Evolutionary conservation across 2,797 vertebrate species (phyloP).

Genomic region (Chelidonichthys spinosus): DNA sequence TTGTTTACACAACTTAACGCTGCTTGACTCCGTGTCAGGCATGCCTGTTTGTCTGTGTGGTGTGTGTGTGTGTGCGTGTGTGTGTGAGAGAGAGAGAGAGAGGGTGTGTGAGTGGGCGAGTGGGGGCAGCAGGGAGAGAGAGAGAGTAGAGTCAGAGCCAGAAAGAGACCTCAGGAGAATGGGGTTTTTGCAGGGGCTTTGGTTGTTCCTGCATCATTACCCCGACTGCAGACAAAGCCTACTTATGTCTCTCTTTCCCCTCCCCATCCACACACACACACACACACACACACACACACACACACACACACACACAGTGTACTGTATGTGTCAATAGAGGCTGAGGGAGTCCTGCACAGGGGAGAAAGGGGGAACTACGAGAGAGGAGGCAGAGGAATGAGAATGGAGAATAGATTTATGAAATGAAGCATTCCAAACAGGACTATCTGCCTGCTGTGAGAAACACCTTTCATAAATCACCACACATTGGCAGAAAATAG

Average conservation of each 20-base stretch:
- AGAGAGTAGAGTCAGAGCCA: slow-evolving; percentile 46
- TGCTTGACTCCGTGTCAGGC: slow-evolving; percentile 82
- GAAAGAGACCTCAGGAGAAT: slow-evolving; percentile 84
- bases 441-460: slow-evolving; percentile 95
- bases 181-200: slow-evolving; percentile 84
- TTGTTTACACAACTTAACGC: slow-evolving; percentile 86
- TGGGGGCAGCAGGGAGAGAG: slow-evolving; percentile 17
- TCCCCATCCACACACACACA: slow-evolving; percentile 39
- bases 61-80: slow-evolving; percentile 25
- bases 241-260: slow-evolving; percentile 69
- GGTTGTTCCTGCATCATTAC: slow-evolving; percentile 92
- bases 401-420: slow-evolving; percentile 94
- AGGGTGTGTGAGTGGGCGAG: slow-evolving; percentile 24
- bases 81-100: slow-evolving; percentile 22
- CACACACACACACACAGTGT: slow-evolving; percentile 29
- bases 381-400: slow-evolving; percentile 66
- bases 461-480: slow-evolving; percentile 98
- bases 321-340: slow-evolving; percentile 88
- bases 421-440: slow-evolving; percentile 98
- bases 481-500: slow-evolving; percentile 86
- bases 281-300: slow-evolving; percentile 70
- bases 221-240: slow-evolving; percentile 84
- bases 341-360: slow-evolving; percentile 86
- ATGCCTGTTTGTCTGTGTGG: slow-evolving; percentile 48
- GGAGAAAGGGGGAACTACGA: slow-evolving; percentile 72